A percentile compares a stretch with the other conserved stretches of the same genome.
Conservation (phyloP, 1,140 invertebrate genomes). For the Zaprionus ghesquierei region DNA sequence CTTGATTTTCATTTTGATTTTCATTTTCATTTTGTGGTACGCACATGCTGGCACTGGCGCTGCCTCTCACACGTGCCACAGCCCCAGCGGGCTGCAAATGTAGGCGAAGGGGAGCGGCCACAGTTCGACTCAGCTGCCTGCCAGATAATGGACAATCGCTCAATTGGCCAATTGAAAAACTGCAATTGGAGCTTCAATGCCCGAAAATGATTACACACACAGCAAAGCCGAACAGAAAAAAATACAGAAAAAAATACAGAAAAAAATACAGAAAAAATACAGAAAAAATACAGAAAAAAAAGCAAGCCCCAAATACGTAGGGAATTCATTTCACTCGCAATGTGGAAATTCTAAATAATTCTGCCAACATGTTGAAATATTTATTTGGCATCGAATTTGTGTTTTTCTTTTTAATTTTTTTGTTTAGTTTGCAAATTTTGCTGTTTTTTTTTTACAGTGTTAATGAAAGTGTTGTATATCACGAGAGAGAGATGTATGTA, state of each 20-base stretch:
- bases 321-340: not conserved
- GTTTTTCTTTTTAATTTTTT: not conserved
- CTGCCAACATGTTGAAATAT: not conserved
- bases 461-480: not conserved
- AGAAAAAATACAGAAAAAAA: not conserved
- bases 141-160: not conserved
- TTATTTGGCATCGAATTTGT: not conserved
- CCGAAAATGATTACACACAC: not conserved
- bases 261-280: not conserved
- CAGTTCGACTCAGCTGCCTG: not conserved
- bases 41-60: not conserved
- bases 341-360: not conserved
- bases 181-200: not conserved
- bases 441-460: not conserved
- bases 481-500: not conserved
- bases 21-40: conserved; percentile 37
- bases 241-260: not conserved
- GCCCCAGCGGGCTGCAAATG: too few species aligned
- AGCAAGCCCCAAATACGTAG: not conserved
- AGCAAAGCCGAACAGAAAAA: too few species aligned
- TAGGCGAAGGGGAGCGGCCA: not conserved
- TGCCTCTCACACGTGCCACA: conserved; percentile 19
- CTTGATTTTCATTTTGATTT: conserved; percentile 54
- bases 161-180: not conserved
- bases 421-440: not conserved